Evolutionary conservation across 2,113 vertebrate species (phyloP), one percentile per base, ranked within the genome.

Genomic region (Cavia aperea): DNA sequence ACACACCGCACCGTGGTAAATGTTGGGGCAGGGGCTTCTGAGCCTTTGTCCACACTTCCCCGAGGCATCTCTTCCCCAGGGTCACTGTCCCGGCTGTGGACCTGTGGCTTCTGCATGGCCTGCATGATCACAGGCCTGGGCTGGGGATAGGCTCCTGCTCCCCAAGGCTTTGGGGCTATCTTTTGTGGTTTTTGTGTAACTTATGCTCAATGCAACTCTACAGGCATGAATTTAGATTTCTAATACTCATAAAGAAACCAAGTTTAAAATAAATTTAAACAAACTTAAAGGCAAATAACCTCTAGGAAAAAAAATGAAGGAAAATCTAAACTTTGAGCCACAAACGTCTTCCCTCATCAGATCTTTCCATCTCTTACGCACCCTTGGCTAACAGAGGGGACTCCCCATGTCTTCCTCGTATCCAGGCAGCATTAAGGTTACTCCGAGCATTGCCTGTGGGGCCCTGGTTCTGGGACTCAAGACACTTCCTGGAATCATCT

Each of bases 221-320:
- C 13, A 92, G 93, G 95, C 95, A 93, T 88, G 77, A 56, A 87
- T 81, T 88, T 81, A 21, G 70, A 82, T 65, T 85, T 63, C 86
- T 66, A 77, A 24, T 90, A 62, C 79, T 81, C 65, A 75, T 66
- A 65, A 92, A 82, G 58, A 91, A 93, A 62, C 39, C 29, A 68
- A 51, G 4, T 85, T 95, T 82, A 70, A 92, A 90, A 84, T 81
- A 62, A 86, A 56, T 93, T 73, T 39, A 60, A 92, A 75, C 75
- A 66, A 90, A 91, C 29, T 33, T 15, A 19, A 93, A 91, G 49
- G 62, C 77, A 91, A 84, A 78, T 81, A 63, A 85, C 18, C 63
- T 88, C 65, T 87, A 58, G 82, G 9, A 36, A 68, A 75, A 75
- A 33, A 94, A 73, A 84, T 51, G 26, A 70, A 79, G 93, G 88